Base-by-base conservation (phyloP, 2,888 invertebrate species). In the Sabatieria punctata region DNA sequence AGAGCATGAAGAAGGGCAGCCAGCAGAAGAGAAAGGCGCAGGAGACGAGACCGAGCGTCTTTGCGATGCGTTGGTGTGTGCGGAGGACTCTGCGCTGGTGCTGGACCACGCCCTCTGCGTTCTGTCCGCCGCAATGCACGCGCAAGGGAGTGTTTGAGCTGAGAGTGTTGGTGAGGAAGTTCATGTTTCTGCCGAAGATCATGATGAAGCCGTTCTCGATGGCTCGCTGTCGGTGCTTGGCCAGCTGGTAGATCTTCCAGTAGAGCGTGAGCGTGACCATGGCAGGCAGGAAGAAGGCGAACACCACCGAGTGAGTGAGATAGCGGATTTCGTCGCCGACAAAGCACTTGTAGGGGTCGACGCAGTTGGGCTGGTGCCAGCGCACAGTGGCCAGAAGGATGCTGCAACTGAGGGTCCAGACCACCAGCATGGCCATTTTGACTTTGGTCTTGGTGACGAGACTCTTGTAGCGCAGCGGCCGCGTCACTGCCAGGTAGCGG, bases 11-110 rank as follows among this genome's bases (percentile, higher is more conserved):
- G 59, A 75, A 75, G n/a, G 75, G 75, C 24, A 75, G 63, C 69
- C 74, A 75, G 56, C 75, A 75, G 45, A 74, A 58, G 1, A 74
- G 68, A 55, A 75, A 75, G 2, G 73, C 74, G 21, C 74, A 73
- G 60, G 74, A 71, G 45, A 75, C 75, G 15, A 75, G 73, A 1
- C 75, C 74, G 4, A 75, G 64, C 49, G 75, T 75, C 36, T 73
- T 64, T 2, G 74, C 74, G 4, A 75, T 74, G 54, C 75, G 71
- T 45, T 69, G 66, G 48, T 70, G 68, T 39, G 65, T 65, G 33
- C 60, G 51, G 21, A 64, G 60, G 0, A 71, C 61, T 8, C 60
- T 52, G 21, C 60, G 53, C 43, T 63, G 63, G 42, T 63, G 63
- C 52, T 63, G 60, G 11, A 62, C 59, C 57, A 63, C 58, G 25